These are phyloP conservation scores for Siphonodentalium dalli DNA, from an alignment of 2,888 invertebrate species.

Conservation along the genomic window DNA sequence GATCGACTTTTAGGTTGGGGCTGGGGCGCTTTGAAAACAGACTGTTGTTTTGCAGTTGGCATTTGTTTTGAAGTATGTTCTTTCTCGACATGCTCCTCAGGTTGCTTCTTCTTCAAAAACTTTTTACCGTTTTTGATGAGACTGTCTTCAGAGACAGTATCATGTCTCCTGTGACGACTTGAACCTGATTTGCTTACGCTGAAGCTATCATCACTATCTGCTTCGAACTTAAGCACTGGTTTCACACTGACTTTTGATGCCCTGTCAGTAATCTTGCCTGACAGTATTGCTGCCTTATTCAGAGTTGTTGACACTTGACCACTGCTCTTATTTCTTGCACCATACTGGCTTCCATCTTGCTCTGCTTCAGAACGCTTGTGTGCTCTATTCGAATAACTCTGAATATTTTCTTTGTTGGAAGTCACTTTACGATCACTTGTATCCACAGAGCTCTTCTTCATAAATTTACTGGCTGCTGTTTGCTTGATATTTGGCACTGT, in stretches of 20 bases:
- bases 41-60: too few species aligned
- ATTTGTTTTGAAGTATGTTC: too few species aligned
- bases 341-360: too few species aligned
- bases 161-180: slow-evolving; percentile 22
- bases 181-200: slow-evolving; percentile 4
- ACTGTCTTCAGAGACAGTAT: slow-evolving; percentile 2
- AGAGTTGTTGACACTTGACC: slow-evolving; percentile 34
- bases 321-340: too few species aligned
- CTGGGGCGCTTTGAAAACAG: too few species aligned
- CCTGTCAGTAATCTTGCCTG: slow-evolving; percentile 41
- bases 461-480: slow-evolving; percentile 43
- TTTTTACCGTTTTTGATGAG: slow-evolving; percentile 35
- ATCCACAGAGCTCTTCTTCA: slow-evolving; percentile 45
- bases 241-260: slow-evolving; percentile 24
- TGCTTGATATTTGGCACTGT: too few species aligned
- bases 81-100: slow-evolving; percentile 7
- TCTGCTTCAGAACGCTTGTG: too few species aligned
- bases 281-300: slow-evolving; percentile 39
- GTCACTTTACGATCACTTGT: too few species aligned
- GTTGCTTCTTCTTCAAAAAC: slow-evolving; percentile 39
- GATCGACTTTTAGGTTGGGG: too few species aligned
- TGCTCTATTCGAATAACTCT: too few species aligned
- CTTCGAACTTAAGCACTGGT: slow-evolving; percentile 35
- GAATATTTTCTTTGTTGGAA: too few species aligned
- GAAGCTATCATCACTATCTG: slow-evolving; percentile 45